These are phyloP conservation scores for Mugil cephalus DNA, from an alignment of 2,113 vertebrate species.

Conservation along the genomic window DNA sequence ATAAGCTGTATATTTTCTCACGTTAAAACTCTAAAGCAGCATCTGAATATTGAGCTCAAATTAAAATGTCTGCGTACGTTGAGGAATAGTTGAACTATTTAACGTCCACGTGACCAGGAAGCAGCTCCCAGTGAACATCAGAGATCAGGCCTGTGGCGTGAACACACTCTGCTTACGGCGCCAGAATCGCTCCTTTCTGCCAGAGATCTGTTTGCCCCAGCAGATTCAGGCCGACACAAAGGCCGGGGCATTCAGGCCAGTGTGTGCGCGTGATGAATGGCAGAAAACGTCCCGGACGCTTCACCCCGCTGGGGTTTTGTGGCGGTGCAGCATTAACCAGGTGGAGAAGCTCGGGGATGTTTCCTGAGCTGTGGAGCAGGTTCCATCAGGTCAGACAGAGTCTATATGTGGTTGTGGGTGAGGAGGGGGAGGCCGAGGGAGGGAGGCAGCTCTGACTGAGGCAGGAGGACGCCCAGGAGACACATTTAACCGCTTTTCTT, in stretches of 20 bases:
- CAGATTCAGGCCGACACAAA: conserved; percentile 85
- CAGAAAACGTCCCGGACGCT: conserved; percentile 72
- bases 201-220: conserved; percentile 84
- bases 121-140: conserved; percentile 32
- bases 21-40: too few species aligned
- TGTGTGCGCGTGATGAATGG: conserved; percentile 68
- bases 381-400: conserved; percentile 78
- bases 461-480: too few species aligned
- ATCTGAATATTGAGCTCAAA: too few species aligned
- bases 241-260: conserved; percentile 60
- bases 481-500: background rate
- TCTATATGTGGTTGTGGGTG: conserved; percentile 63
- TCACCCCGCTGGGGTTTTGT: conserved; percentile 59
- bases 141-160: too few species aligned
- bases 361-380: conserved; percentile 74
- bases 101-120: too few species aligned
- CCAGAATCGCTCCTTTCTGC: conserved; percentile 72
- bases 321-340: conserved; percentile 33
- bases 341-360: conserved; percentile 65
- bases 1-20: too few species aligned
- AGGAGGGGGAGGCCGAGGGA: conserved; percentile 32
- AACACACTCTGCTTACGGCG: conserved; percentile 86
- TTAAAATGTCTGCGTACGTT: too few species aligned
- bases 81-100: too few species aligned
- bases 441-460: background rate